Conservation (phyloP, 2,888 invertebrate species). For the Meliscaeva auricollis region DNA sequence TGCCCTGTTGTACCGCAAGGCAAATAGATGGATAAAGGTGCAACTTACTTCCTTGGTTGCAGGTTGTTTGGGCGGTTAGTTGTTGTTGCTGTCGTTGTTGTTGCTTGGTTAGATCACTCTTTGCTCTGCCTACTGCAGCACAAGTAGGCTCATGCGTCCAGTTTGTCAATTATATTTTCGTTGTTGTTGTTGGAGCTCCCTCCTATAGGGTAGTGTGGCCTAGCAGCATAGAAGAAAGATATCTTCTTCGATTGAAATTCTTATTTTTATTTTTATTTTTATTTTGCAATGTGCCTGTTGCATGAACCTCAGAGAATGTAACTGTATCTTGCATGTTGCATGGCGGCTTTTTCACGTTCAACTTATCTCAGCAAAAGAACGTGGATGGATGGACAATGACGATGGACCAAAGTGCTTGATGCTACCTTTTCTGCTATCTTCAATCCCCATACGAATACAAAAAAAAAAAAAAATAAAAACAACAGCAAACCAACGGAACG, state of each 20-base stretch:
- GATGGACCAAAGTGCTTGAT: constrained; percentile 67
- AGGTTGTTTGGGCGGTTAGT: constrained; percentile 74
- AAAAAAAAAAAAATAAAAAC: too few relatives aligned
- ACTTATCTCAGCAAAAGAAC: constrained; percentile 50
- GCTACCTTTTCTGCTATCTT: constrained; percentile 39
- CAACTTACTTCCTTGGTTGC: constrained; percentile 75
- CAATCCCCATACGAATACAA: neutral
- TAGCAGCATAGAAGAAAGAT: constrained; percentile 49
- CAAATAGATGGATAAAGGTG: constrained; percentile 72
- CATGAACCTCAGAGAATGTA: constrained; percentile 73
- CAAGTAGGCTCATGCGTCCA: constrained; percentile 74
- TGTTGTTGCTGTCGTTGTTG: constrained; percentile 40
- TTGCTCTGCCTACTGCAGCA: constrained; percentile 44
- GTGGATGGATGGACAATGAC: constrained; percentile 70
- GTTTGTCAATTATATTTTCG: constrained; percentile 73
- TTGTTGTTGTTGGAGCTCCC: constrained; percentile 35
- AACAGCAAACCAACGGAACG: constrained; percentile 68
- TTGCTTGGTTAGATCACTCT: constrained; percentile 52
- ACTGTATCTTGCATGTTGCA: constrained; percentile 76
- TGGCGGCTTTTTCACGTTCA: constrained; percentile 70
- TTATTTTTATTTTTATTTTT: constrained; percentile 26
- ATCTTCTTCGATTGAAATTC: constrained; percentile 69
- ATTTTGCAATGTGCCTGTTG: constrained; percentile 40
- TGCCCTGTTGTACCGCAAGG: constrained; percentile 73
- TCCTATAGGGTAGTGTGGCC: constrained; percentile 22